These are phyloP conservation scores for Tipula helvola DNA, from an alignment of 2,888 invertebrate species.

Conservation along the genomic window DNA sequence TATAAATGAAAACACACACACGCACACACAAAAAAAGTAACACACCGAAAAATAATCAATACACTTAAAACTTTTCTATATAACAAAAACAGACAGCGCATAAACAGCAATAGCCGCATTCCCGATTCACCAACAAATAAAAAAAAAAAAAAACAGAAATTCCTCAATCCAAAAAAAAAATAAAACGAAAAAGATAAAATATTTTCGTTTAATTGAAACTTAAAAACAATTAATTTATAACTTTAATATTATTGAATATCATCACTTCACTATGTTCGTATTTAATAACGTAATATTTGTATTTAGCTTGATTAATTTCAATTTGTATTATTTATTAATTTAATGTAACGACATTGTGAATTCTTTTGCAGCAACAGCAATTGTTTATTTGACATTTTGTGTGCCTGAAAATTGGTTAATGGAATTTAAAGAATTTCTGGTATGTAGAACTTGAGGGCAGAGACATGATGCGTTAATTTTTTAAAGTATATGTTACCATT, in stretches of 20 bases:
- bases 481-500: background rate
- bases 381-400: slow-evolving; percentile 9
- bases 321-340: background rate
- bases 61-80: background rate
- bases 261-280: background rate
- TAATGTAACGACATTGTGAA: slow-evolving; percentile 6
- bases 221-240: background rate
- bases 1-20: background rate
- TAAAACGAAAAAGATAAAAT: background rate
- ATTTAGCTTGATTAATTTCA: background rate
- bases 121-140: background rate
- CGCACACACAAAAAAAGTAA: background rate
- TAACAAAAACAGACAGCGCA: slow-evolving; percentile 7
- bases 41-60: background rate
- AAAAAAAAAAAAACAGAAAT: slow-evolving; percentile 4
- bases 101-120: slow-evolving; percentile 11
- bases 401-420: background rate
- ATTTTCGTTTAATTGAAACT: background rate
- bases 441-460: background rate
- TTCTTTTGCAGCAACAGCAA: slow-evolving; percentile 4
- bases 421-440: slow-evolving; percentile 10
- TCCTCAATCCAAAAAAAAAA: slow-evolving; percentile 4
- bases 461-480: background rate
- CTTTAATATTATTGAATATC: background rate
- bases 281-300: background rate